Evolutionary conservation across 2,113 vertebrate species (phyloP).

Genomic region (Murina feae): DNA sequence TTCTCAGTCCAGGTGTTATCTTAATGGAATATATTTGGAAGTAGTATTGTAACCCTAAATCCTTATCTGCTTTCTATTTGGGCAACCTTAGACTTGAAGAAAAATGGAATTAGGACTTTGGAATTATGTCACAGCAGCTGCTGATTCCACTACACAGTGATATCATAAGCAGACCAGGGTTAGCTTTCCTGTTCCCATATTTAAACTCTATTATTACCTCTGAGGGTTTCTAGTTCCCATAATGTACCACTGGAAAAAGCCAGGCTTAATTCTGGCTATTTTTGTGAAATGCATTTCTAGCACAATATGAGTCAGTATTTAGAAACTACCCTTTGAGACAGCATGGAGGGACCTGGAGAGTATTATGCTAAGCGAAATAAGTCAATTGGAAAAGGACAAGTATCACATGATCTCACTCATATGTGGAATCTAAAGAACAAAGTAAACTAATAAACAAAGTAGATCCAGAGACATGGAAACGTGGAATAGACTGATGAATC

Average conservation of each 20-base stretch:
- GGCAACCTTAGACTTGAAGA: not conserved
- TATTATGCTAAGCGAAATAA: no score
- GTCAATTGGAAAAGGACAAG: no score
- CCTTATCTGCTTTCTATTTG: not conserved
- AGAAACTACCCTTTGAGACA: not conserved
- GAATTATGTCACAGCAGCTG: not conserved
- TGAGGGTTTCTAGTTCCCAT: not conserved
- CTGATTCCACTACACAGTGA: no score
- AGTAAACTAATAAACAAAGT: no score
- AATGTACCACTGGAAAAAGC: not conserved
- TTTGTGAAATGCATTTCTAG: slow-evolving; percentile 27
- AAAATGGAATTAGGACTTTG: not conserved
- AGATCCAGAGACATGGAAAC: no score
- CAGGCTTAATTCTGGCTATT: not conserved
- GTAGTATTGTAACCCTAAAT: not conserved
- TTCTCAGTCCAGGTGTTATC: not conserved
- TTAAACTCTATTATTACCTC: not conserved
- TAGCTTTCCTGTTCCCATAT: not conserved
- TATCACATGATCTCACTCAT: no score
- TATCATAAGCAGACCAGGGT: not conserved
- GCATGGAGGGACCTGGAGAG: no score
- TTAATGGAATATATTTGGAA: not conserved
- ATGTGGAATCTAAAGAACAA: no score
- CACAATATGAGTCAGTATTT: not conserved
- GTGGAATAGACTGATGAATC: no score